Conservation (phyloP, 1,140 invertebrate genomes). For the Ylistrum balloti region DNA sequence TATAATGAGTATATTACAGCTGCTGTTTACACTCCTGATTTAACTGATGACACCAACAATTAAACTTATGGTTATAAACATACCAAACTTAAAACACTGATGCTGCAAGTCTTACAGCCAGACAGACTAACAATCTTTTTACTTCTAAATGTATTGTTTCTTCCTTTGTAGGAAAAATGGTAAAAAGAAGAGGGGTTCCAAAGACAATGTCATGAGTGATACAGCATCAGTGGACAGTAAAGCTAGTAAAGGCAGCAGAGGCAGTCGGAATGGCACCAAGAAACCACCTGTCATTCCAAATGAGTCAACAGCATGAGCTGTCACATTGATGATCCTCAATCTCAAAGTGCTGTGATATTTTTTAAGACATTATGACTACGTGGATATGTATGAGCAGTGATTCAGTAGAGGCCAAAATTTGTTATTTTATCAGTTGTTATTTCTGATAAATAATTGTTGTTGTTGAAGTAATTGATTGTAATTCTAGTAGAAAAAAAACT, state of each 20-base stretch:
- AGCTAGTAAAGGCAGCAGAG: conserved; percentile 22
- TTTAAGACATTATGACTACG: not conserved
- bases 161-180: not conserved
- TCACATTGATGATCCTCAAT: not conserved
- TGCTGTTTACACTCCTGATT: too few relatives aligned
- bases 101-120: too few relatives aligned
- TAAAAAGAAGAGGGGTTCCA: conserved; percentile 17
- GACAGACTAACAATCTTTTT: too few relatives aligned
- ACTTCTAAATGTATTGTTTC: not conserved
- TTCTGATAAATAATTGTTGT: not conserved
- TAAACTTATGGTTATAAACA: too few relatives aligned
- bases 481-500: not conserved
- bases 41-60: too few relatives aligned
- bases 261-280: not conserved
- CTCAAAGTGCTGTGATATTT: conserved; percentile 32
- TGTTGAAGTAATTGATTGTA: not conserved
- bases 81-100: too few relatives aligned
- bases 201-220: conserved; percentile 26
- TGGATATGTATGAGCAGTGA: not conserved
- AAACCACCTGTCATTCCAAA: not conserved
- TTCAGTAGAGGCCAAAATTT: not conserved
- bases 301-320: not conserved
- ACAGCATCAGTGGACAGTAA: not conserved
- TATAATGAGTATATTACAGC: too few relatives aligned
- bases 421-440: not conserved